A percentile compares a stretch with the other conserved stretches of the same genome.
These are phyloP conservation scores for Plestiodon gilberti DNA, from an alignment of 2,113 vertebrate species.

Conservation along the genomic window DNA sequence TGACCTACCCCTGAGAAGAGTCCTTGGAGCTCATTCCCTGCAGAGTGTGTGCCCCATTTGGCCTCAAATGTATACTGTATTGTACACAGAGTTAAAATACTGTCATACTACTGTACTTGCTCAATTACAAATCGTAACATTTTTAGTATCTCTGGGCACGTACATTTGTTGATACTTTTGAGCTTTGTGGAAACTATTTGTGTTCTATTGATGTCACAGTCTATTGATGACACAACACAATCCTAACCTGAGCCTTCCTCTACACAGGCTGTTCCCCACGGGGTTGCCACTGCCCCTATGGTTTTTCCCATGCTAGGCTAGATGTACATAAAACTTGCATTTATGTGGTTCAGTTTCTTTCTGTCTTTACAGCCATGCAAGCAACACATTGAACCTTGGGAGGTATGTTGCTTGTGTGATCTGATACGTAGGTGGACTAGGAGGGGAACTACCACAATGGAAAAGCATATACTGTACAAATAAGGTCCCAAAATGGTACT, in stretches of 20 bases:
- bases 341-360: neutral
- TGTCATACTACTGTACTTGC: neutral
- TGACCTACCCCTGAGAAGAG: neutral
- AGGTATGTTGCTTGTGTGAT: neutral
- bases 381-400: neutral
- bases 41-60: neutral
- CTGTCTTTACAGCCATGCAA: neutral
- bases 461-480: neutral
- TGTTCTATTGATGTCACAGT: neutral
- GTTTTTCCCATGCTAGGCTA: neutral
- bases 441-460: neutral
- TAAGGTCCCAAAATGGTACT: neutral
- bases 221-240: neutral
- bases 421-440: neutral
- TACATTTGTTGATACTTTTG: neutral
- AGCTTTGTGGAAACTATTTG: neutral
- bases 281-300: neutral
- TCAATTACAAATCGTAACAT: neutral
- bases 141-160: neutral
- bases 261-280: neutral
- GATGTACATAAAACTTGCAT: neutral
- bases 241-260: neutral
- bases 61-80: neutral
- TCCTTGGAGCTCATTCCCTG: neutral
- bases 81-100: neutral